Evolutionary conservation across 1,140 invertebrate genomes (phyloP).

Genomic region (Drosophila bocqueti): DNA sequence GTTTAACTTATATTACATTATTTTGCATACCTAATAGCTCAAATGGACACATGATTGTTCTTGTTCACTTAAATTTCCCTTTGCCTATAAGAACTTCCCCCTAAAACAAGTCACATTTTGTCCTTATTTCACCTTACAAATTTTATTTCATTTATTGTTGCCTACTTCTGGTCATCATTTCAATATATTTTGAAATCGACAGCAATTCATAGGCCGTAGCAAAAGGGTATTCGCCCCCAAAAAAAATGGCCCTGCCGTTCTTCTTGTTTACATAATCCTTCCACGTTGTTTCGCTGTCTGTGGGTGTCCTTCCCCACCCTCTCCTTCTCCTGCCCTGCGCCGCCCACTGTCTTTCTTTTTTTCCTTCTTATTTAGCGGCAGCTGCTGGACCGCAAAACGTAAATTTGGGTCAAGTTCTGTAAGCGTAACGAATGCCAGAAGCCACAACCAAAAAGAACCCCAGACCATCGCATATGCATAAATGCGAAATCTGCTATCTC

Average conservation of each 20-base stretch:
- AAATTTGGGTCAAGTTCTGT: slow-evolving; percentile 81
- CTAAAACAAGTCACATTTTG: not conserved
- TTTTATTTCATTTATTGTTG: not conserved
- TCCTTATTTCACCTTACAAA: not conserved
- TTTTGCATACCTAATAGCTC: not conserved
- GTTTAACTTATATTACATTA: not conserved
- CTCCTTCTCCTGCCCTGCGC: slow-evolving; percentile 3
- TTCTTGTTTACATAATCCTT: slow-evolving; percentile 81
- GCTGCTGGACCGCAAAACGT: slow-evolving; percentile 73
- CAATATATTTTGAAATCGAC: not conserved
- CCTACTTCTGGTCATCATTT: not conserved
- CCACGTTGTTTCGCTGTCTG: slow-evolving; percentile 65
- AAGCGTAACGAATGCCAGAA: slow-evolving; percentile 51
- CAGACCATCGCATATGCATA: slow-evolving; percentile 32
- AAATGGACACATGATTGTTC: not conserved
- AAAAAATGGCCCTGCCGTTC: slow-evolving; percentile 1
- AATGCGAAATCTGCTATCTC: slow-evolving; percentile 25
- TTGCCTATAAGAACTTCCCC: too few species aligned
- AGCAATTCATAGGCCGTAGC: not conserved
- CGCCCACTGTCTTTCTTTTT: not conserved
- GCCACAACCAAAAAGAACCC: slow-evolving; percentile 1
- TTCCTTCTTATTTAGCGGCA: slow-evolving; percentile 30
- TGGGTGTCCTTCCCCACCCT: slow-evolving; percentile 2
- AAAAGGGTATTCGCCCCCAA: not conserved
- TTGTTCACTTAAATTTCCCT: not conserved